Base-by-base conservation (phyloP, 2,888 invertebrate species). In the Mechanitis messenoides region DNA sequence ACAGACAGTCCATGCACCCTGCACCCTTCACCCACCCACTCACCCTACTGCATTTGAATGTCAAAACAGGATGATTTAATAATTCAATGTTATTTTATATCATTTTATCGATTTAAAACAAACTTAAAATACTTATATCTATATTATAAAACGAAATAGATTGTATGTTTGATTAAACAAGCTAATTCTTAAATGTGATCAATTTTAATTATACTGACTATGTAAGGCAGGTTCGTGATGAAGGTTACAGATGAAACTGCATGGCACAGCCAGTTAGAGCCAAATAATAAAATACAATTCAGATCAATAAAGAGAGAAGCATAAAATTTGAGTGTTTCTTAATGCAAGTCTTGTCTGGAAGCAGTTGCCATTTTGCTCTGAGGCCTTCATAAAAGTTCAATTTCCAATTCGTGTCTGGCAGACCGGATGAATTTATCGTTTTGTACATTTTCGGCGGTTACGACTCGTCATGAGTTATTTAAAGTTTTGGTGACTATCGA, bases 1-100 rank as follows among this genome's bases (percentile, higher is more conserved):
- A 65, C 65, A 65, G 76, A 76, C 83, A 79, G 82, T 81, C 81
- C 80, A 83, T 84, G 79, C 80, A 84, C 86, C 81, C 84, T 79
- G 78, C 74, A 73, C 72, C 67, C 58, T 45, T 38, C 58, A 47
- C 60, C 59, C 68, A 64, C 45, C 42, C 62, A 53, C 67, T 47
- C 50, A 45, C 47, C 74, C 78, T 77, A 75, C 74, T 77, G 78
- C 79, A 81, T 80, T 79, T 79, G 78, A 81, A 80, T 80, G 73
- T 31, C 6, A 5, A 35, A 35, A 35, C 3, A 3, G 35, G 35
- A 3, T 35, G 35, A 35, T 35, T 35, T 5, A 35, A 35, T 35
- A 35, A 35, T 35, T 5, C 35, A 35, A 35, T 35, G 6, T 35
- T 5, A 35, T 35, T 47, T 6, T 47, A 47, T 47, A 47, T n/a